A percentile compares a stretch with the other conserved stretches of the same genome.
Evolutionary conservation across 2,113 vertebrate species (phyloP).

Genomic region (Ochotona princeps): DNA sequence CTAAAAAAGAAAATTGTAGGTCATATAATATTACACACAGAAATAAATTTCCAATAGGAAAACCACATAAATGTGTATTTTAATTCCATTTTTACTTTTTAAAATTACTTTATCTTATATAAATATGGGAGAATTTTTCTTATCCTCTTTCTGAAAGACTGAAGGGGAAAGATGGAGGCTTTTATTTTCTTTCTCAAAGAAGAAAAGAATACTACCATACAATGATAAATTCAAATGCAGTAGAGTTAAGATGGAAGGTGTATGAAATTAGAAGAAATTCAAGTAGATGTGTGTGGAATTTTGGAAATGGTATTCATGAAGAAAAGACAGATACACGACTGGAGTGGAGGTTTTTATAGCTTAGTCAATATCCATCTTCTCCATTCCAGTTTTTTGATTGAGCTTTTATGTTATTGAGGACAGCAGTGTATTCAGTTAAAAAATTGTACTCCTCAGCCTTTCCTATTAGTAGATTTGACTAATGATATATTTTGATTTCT

Average conservation of each 20-base stretch:
- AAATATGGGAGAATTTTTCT: background rate
- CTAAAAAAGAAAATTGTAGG: background rate
- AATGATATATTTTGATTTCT: background rate
- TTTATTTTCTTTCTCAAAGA: background rate
- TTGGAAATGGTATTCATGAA: background rate
- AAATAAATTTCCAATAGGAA: slow-evolving; percentile 44
- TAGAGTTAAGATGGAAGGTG: slow-evolving; percentile 1
- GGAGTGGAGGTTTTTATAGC: background rate
- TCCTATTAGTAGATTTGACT: background rate
- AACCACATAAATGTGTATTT: background rate
- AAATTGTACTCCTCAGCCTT: background rate
- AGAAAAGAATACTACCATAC: background rate
- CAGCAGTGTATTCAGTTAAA: background rate
- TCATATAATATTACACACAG: background rate
- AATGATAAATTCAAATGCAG: slow-evolving; percentile 37
- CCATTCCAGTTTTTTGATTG: background rate
- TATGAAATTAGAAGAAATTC: background rate
- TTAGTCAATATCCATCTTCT: background rate
- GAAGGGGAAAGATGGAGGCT: background rate
- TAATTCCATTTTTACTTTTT: background rate
- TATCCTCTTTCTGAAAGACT: slow-evolving; percentile 17
- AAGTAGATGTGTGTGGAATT: slow-evolving; percentile 14
- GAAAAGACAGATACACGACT: background rate
- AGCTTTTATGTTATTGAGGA: background rate
- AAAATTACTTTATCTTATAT: background rate